Evolutionary conservation across 2,113 vertebrate species (phyloP).

Genomic region (Myiozetetes cayanensis): DNA sequence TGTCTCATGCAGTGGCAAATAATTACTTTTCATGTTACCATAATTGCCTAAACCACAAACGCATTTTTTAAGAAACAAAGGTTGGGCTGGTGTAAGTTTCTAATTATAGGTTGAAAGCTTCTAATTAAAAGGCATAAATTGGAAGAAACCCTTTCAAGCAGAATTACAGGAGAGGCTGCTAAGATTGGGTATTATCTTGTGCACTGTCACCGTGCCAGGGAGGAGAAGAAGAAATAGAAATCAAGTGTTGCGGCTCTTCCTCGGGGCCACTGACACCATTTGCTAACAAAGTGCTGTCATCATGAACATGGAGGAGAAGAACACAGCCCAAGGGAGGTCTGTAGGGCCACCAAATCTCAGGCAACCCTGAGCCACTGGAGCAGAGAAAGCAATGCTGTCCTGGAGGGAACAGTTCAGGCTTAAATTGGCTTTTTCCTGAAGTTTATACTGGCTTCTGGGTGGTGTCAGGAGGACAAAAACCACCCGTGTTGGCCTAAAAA

Average conservation of each 20-base stretch:
- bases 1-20: slow-evolving; percentile 35
- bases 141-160: slow-evolving; percentile 41
- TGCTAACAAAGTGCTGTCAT: background rate
- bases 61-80: slow-evolving; percentile 62
- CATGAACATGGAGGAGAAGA: background rate
- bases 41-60: slow-evolving; percentile 65
- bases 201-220: background rate
- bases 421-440: background rate
- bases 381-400: background rate
- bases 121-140: slow-evolving; percentile 68
- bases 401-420: background rate
- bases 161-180: slow-evolving; percentile 8
- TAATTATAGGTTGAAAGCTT: slow-evolving; percentile 68
- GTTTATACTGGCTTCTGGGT: background rate
- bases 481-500: background rate
- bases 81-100: slow-evolving; percentile 59
- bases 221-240: background rate
- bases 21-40: slow-evolving; percentile 60
- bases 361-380: background rate
- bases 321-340: background rate
- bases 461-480: background rate
- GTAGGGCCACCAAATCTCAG: background rate
- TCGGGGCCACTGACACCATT: rapidly evolving
- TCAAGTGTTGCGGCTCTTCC: background rate
- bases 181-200: background rate